Evolutionary conservation across 1,140 invertebrate genomes (phyloP).

Genomic region (Berghia stephanieae): DNA sequence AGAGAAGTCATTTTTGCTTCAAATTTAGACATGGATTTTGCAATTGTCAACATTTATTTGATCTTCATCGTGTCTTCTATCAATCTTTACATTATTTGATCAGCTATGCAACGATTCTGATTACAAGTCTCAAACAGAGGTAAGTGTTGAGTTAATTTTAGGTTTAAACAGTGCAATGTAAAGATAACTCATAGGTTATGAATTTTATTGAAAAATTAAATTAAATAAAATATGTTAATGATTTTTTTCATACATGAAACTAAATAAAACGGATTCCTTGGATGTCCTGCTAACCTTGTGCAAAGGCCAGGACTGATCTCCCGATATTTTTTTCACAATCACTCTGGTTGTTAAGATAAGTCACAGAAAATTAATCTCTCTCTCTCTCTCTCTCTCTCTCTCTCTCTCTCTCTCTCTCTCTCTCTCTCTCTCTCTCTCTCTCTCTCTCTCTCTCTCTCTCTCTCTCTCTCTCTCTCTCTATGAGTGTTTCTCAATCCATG

Average conservation of each 20-base stretch:
- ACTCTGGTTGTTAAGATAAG: neutral
- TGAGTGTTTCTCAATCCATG: no score
- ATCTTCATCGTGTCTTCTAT: no score
- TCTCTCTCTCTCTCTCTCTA: no score
- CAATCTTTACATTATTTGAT: no score
- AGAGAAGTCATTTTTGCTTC: no score
- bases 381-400: no score
- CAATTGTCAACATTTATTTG: no score
- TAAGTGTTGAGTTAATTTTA: slow-evolving; percentile 42
- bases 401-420: no score
- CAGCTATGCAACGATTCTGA: slow-evolving; percentile 66
- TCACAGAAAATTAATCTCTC: neutral
- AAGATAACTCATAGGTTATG: neutral
- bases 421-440: no score
- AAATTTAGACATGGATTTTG: slow-evolving; percentile 53
- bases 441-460: no score
- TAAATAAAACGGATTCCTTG: neutral
- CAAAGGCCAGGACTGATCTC: neutral
- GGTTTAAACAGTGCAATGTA: neutral
- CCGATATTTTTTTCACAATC: neutral
- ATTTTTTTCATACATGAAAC: neutral
- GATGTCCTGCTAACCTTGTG: neutral
- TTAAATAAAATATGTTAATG: neutral
- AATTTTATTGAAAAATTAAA: neutral
- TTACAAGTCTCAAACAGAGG: slow-evolving; percentile 69